These are phyloP conservation scores for Coenonympha glycerion DNA, from an alignment of 2,888 invertebrate species.

Conservation along the genomic window DNA sequence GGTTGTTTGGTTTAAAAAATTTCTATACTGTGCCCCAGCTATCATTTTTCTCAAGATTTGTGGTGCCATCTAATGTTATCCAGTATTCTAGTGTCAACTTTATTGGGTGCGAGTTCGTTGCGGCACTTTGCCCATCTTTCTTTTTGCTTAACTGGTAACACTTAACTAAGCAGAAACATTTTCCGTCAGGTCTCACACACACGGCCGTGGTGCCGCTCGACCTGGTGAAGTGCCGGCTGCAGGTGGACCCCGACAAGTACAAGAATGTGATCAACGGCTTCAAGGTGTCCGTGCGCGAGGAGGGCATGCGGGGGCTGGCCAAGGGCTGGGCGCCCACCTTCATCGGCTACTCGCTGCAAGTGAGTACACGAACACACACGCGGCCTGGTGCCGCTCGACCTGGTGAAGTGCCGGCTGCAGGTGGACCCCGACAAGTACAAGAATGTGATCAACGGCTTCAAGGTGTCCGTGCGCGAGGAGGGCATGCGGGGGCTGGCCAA, in stretches of 20 bases:
- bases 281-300: constrained; percentile 88
- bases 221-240: constrained; percentile 95
- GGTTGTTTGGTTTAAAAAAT: no score
- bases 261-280: constrained; percentile 90
- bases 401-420: constrained; percentile 96
- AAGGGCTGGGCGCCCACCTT: constrained; percentile 99
- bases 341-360: constrained; percentile 95
- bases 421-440: constrained; percentile 96
- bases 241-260: constrained; percentile 95
- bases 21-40: no score
- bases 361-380: constrained; percentile 85
- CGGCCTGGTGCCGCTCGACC: constrained; percentile 95
- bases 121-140: no score
- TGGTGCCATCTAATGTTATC: no score
- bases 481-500: constrained; percentile 88
- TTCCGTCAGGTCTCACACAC: constrained; percentile 87
- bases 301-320: constrained; percentile 87
- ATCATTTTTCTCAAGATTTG: no score
- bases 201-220: constrained; percentile 96
- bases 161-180: no score
- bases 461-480: constrained; percentile 89
- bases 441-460: constrained; percentile 88
- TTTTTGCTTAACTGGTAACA: no score
- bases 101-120: no score
- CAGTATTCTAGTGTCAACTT: no score